These are phyloP conservation scores for Leucophenga montana DNA, from an alignment of 2,888 invertebrate genomes.

Conservation along the genomic window DNA sequence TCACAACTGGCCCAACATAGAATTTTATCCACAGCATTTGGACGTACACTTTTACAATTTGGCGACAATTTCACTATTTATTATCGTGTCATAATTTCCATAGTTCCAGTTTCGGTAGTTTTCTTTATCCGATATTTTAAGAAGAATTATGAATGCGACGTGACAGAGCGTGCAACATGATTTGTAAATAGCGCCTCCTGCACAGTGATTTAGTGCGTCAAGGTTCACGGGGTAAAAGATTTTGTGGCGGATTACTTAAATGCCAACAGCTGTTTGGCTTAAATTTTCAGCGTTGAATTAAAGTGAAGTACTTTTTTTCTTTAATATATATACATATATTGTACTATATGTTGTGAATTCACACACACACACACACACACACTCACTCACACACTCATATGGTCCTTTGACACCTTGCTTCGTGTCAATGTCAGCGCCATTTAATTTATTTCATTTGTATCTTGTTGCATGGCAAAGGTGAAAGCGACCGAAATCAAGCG, in stretches of 20 bases:
- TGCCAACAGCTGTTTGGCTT: background rate
- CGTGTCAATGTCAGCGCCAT: conserved; percentile 38
- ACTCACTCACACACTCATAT: background rate
- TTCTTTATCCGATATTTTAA: conserved; percentile 49
- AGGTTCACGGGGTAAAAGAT: background rate
- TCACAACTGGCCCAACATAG: too few species aligned
- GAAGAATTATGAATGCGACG: conserved; percentile 72
- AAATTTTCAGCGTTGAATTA: too few species aligned
- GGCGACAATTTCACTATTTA: conserved; percentile 7
- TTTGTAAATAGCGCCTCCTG: conserved; percentile 57
- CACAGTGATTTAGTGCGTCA: conserved; percentile 44
- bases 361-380: too few species aligned
- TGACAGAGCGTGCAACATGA: conserved; percentile 58
- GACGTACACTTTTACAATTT: background rate
- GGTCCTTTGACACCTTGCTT: background rate
- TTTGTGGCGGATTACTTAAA: too few species aligned
- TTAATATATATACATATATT: too few species aligned
- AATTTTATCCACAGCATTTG: background rate
- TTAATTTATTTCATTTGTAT: conserved; percentile 62
- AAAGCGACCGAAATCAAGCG: conserved; percentile 38
- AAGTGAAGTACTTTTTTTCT: too few species aligned
- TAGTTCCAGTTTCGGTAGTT: background rate
- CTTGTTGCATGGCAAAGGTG: conserved; percentile 59
- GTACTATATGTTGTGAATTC: too few species aligned
- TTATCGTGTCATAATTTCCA: background rate